These are phyloP conservation scores for Eupithecia subfuscata DNA, from an alignment of 2,888 invertebrate genomes.

Conservation along the genomic window DNA sequence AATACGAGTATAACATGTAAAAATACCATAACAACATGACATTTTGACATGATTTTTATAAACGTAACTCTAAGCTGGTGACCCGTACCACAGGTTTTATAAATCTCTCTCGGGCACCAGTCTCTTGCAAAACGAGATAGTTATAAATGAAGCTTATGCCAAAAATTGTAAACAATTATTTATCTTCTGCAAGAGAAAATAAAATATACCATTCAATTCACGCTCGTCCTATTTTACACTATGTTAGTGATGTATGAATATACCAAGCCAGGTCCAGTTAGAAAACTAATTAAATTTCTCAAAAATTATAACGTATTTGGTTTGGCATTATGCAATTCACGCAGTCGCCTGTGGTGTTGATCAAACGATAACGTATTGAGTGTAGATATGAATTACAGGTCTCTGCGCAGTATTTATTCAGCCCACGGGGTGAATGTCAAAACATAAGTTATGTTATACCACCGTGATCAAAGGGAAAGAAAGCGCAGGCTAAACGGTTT, in stretches of 20 bases:
- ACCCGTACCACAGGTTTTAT: too few species aligned
- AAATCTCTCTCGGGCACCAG: too few species aligned
- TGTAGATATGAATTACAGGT: background rate
- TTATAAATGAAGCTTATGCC: too few species aligned
- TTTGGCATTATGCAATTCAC: background rate
- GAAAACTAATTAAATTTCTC: background rate
- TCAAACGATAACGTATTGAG: background rate
- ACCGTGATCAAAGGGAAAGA: constrained; percentile 42
- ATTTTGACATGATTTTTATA: too few species aligned
- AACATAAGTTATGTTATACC: constrained; percentile 42
- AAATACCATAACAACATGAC: too few species aligned
- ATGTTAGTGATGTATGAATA: background rate
- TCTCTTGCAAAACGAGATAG: too few species aligned
- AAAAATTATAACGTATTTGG: background rate
- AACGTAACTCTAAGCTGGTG: too few species aligned
- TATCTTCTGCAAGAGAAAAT: too few species aligned
- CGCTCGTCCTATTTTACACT: background rate
- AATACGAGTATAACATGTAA: too few species aligned
- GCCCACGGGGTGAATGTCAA: constrained; percentile 22
- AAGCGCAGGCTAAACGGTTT: constrained; percentile 38
- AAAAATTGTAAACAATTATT: too few species aligned
- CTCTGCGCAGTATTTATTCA: background rate
- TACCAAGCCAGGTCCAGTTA: background rate
- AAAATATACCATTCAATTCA: too few species aligned
- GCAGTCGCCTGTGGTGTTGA: background rate